phyloP scores from a whole-genome alignment of 2,797 vertebrate species.

The Ctenopoma kingsleyae region DNA sequence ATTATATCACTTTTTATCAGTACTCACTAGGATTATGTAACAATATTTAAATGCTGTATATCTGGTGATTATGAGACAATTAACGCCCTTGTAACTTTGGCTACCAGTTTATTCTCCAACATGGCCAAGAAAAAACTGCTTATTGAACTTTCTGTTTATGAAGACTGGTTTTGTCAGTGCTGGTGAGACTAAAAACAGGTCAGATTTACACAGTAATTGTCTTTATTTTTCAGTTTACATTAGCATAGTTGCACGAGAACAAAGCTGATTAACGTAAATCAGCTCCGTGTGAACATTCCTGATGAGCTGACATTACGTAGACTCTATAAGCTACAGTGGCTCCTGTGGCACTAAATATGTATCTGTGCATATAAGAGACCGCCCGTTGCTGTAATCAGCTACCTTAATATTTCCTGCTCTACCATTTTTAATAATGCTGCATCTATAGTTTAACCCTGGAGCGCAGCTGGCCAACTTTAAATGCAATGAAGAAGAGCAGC shows the following conservation, averaged over 20 bases:
- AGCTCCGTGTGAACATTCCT: constrained; percentile 25
- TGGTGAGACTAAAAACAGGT: too few species aligned
- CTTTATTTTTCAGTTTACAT: not conserved
- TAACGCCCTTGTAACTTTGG: too few species aligned
- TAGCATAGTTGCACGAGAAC: constrained; percentile 1
- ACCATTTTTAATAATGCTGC: constrained; percentile 54
- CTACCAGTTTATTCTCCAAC: too few species aligned
- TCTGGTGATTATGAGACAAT: too few species aligned
- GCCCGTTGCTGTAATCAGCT: constrained; percentile 61
- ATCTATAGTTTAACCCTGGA: constrained; percentile 48
- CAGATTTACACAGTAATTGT: not conserved
- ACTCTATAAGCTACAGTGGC: constrained; percentile 48
- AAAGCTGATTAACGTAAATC: constrained; percentile 27
- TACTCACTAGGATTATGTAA: too few species aligned
- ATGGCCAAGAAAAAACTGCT: too few species aligned
- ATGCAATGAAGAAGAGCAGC: constrained; percentile 33
- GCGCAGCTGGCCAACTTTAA: constrained; percentile 44
- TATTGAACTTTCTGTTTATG: too few species aligned
- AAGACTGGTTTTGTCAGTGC: too few species aligned
- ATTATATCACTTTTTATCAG: too few species aligned
- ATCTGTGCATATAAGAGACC: constrained; percentile 16
- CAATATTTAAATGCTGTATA: too few species aligned
- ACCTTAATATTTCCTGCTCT: constrained; percentile 36
- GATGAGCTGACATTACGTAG: constrained; percentile 33
- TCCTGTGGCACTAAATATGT: constrained; percentile 30